Evolutionary conservation across 2,888 invertebrate species (phyloP).

Genomic region (Halictus ligatus): DNA sequence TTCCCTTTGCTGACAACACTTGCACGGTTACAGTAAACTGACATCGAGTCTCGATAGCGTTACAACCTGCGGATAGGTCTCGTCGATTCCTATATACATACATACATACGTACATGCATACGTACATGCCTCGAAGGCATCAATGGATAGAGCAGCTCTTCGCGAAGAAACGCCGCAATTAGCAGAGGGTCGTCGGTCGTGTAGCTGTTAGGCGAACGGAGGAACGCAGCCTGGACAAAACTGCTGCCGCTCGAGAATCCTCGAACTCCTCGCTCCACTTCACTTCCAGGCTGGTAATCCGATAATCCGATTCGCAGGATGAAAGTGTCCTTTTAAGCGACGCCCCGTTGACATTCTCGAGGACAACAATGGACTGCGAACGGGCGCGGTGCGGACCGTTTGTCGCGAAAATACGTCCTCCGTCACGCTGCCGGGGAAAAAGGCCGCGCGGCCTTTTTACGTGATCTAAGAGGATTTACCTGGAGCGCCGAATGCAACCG

Average conservation of each 20-base stretch:
- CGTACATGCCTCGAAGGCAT: neutral
- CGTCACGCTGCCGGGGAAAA: conserved; percentile 50
- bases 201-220: neutral
- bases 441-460: conserved; percentile 72
- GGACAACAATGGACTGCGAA: conserved; percentile 79
- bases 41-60: neutral
- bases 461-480: conserved; percentile 79
- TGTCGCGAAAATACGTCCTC: conserved; percentile 66
- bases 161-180: conserved; percentile 10
- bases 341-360: conserved; percentile 80
- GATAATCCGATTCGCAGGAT: conserved; percentile 81
- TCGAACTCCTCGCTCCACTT: conserved; percentile 72
- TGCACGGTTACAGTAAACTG: neutral
- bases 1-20: neutral
- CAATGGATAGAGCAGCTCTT: neutral
- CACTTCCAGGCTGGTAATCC: conserved; percentile 76
- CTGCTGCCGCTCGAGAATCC: conserved; percentile 38
- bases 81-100: neutral
- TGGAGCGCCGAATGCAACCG: conserved; percentile 74
- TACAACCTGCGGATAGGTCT: neutral
- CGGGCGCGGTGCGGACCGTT: conserved; percentile 58
- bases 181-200: neutral
- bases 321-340: conserved; percentile 75
- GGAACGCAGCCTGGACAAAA: neutral
- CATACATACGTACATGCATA: too few species aligned